phyloP scores from a whole-genome alignment of 2,888 invertebrate genomes.

The Melangyna quadrimaculata region DNA sequence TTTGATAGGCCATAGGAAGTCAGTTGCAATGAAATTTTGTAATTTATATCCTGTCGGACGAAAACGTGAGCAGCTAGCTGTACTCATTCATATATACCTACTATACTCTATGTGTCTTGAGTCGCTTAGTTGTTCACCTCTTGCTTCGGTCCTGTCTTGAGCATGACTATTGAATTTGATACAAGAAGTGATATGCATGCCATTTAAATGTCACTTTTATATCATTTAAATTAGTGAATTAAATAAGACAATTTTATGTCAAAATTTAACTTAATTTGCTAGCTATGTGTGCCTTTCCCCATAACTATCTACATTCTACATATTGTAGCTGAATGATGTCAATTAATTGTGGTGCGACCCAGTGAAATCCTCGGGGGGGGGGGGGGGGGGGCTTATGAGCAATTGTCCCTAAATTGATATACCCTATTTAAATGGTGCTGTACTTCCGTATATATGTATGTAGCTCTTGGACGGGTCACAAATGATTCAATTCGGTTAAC shows the following conservation, averaged over 20 bases:
- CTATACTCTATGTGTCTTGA: no score
- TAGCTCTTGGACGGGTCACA: not conserved
- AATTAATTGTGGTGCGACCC: constrained; percentile 7
- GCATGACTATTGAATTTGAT: not conserved
- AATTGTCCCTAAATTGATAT: not conserved
- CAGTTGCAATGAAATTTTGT: constrained; percentile 69
- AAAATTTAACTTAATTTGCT: constrained; percentile 30
- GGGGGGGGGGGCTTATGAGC: not conserved
- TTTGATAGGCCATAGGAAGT: constrained; percentile 68
- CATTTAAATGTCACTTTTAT: constrained; percentile 47
- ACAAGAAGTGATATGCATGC: not conserved
- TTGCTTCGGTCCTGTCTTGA: not conserved
- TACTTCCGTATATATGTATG: not conserved
- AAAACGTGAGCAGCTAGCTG: constrained; percentile 36
- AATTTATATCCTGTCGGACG: constrained; percentile 61
- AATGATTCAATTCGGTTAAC: constrained; percentile 39
- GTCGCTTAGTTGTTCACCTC: no score
- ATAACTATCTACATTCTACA: no score
- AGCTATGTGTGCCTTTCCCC: not conserved
- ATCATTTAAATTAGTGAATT: constrained; percentile 51
- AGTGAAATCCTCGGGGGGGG: not conserved
- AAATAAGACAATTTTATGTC: constrained; percentile 60
- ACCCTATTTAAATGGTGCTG: no score
- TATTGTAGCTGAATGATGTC: constrained; percentile 20
- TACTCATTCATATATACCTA: not conserved